phyloP scores from a whole-genome alignment of 2,113 vertebrate species.

The Anolis sagrei region DNA sequence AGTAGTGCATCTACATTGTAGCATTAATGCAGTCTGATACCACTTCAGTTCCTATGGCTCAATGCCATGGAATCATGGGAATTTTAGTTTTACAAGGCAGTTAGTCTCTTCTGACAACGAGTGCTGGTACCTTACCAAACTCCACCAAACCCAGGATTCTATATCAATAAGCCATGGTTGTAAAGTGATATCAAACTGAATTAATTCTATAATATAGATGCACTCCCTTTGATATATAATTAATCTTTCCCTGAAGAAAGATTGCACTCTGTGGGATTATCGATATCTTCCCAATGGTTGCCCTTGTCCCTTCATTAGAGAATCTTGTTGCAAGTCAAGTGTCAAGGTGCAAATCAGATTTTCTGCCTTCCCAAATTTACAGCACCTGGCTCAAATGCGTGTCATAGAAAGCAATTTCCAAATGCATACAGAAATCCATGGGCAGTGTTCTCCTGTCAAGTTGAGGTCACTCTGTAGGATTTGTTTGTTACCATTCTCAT shows the following conservation, averaged over 20 bases:
- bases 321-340: neutral
- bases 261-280: neutral
- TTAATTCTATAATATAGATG: no score
- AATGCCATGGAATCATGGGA: no score
- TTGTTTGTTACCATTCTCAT: slow-evolving; percentile 37
- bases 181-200: no score
- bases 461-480: slow-evolving; percentile 27
- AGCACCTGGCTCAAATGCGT: slow-evolving; percentile 18
- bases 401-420: slow-evolving; percentile 41
- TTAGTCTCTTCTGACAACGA: no score
- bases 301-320: slow-evolving; percentile 26
- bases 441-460: slow-evolving; percentile 23
- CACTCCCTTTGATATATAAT: neutral
- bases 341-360: slow-evolving; percentile 3
- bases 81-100: no score
- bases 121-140: no score
- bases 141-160: no score
- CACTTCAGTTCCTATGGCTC: no score
- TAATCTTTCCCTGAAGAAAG: slow-evolving; percentile 3
- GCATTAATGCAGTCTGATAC: no score
- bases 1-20: neutral
- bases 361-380: neutral
- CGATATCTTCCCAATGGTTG: neutral
- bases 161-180: no score
- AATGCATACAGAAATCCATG: slow-evolving; percentile 13